Base-by-base conservation (phyloP, 2,888 invertebrate genomes). In the Ommatoiulus sabulosus region DNA sequence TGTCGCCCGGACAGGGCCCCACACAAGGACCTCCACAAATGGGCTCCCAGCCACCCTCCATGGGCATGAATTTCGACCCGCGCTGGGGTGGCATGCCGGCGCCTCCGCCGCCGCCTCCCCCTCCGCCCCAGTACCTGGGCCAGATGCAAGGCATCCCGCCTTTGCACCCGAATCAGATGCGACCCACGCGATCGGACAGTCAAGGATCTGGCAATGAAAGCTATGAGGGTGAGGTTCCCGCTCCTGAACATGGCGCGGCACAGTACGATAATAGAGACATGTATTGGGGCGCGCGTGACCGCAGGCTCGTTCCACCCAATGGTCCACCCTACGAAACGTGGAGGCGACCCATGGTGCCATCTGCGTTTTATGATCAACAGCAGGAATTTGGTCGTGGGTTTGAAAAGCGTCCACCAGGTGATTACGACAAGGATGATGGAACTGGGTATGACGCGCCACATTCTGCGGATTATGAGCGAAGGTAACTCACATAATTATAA, bases 171-270 rank as follows among this genome's bases (percentile, higher is more conserved):
- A 87, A 72, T 17, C 87, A 89, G 57, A 35, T 86, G 84, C 44
- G 88, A 20, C 88, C 88, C 20, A 48, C 86, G n/a, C 44, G 86
- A 10, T 88, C 88, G 20, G 88, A 88, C 84, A 88, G 86, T 86
- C 88, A 88, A 44, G 88, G 88, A 10, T 88, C 88, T 8, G 88
- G 86, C 24, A 88, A 86, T 43, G 88, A 88, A 10, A 86, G 88
- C 52, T 88, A 88, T 43, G 89, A 89, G 91, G 94, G 95, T 90
- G 95, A 93, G 90, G 35, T 86, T 84, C 87, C 72, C 90, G 91
- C 86, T 91, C 91, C 44, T 91, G 92, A 88, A 6, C 86, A 84
- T 35, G 35, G 48, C 43, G 8, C 87, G 6, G 84, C 88, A 10
- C 92, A 92, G 89, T 92, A 91, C 3, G 92, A 91, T n/a, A 72